Evolutionary conservation across 2,797 vertebrate genomes (phyloP).

Genomic region (Onychomys torridus): DNA sequence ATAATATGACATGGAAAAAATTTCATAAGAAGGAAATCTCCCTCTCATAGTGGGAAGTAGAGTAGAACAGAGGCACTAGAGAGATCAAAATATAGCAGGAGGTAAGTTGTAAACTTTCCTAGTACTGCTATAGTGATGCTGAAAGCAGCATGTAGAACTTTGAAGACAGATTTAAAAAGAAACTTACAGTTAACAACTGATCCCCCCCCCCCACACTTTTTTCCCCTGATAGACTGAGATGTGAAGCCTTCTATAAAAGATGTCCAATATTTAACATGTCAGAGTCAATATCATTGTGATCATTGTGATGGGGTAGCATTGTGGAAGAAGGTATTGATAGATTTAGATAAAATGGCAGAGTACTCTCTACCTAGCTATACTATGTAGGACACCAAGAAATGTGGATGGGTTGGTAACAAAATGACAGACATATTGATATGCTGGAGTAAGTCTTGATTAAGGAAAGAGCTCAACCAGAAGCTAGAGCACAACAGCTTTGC

Average conservation of each 20-base stretch:
- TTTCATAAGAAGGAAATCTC: background rate
- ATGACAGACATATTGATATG: no score
- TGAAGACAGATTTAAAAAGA: background rate
- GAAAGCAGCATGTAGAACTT: background rate
- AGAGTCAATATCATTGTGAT: background rate
- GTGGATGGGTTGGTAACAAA: background rate
- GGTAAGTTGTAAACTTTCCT: background rate
- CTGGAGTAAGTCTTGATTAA: background rate
- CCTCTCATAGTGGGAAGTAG: rapidly evolving
- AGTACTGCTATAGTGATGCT: background rate
- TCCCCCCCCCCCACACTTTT: background rate
- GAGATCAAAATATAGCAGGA: rapidly evolving
- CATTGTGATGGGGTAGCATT: rapidly evolving
- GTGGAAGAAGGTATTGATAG: background rate
- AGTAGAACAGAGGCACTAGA: background rate
- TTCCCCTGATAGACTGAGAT: background rate
- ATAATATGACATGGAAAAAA: rapidly evolving
- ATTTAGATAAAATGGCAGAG: background rate
- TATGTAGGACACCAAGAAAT: no score
- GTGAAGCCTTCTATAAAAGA: background rate
- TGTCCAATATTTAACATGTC: background rate
- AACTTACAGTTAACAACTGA: background rate
- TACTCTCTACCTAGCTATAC: no score
- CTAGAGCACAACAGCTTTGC: rapidly evolving
- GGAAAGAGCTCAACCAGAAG: background rate